phyloP scores from a whole-genome alignment of 1,140 invertebrate genomes.

The Pseudomyrmex flavicornis region DNA sequence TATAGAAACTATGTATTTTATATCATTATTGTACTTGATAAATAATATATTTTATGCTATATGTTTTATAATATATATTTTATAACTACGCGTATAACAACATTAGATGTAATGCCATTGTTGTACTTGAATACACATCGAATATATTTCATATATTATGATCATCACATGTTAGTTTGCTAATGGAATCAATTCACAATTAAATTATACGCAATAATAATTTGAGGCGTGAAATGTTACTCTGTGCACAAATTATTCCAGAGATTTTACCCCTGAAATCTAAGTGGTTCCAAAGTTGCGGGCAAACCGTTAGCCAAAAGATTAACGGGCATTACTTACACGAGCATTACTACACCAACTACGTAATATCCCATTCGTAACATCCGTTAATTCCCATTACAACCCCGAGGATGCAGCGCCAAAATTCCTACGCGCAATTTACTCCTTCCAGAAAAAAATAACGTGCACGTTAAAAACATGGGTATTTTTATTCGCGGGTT shows the following conservation, averaged over 20 bases:
- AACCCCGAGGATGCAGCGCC: not conserved
- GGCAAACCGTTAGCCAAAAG: not conserved
- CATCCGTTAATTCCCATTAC: constrained; percentile 43
- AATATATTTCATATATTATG: not conserved
- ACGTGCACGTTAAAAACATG: not conserved
- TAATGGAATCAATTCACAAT: not conserved
- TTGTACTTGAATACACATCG: not conserved
- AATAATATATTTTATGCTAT: too few species aligned
- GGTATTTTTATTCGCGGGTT: not conserved
- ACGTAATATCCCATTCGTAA: constrained; percentile 34
- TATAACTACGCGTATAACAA: not conserved
- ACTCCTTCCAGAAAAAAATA: not conserved
- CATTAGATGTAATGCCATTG: not conserved
- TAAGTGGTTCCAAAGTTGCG: not conserved
- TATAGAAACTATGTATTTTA: too few species aligned
- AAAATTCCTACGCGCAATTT: constrained; percentile 6
- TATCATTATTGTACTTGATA: too few species aligned
- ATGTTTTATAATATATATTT: too few species aligned
- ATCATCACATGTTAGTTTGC: not conserved
- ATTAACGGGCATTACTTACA: constrained; percentile 47
- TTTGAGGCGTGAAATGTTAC: not conserved
- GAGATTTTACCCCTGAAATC: not conserved
- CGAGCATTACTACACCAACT: constrained; percentile 24
- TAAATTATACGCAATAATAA: constrained; percentile 18
- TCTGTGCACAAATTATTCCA: not conserved